Base-by-base conservation (phyloP, 2,113 vertebrate species). In the Actinemys pallida region DNA sequence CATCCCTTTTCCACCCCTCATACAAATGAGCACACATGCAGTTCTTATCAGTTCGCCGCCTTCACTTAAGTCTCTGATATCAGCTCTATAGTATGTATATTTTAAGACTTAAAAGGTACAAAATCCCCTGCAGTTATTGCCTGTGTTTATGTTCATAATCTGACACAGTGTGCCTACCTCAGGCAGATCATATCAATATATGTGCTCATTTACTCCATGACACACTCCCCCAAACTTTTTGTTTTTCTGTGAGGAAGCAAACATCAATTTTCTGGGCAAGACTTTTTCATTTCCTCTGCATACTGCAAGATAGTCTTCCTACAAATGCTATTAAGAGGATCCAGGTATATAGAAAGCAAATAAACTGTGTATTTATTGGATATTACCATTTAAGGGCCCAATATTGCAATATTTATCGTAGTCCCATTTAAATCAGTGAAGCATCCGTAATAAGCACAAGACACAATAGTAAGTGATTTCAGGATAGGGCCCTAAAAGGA, bases 111-210 rank as follows among this genome's bases (percentile, higher is more conserved):
- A 39, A 35, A 39, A 84, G 14, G 57, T 75, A 90, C 88, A 93
- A 0, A 2, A 84, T 95, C 49, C 49, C 79, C 24, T 97, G 89
- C 72, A 86, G 69, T 85, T 93, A 5, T 81, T 88, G 2, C 83
- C 81, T 93, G 85, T 93, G 76, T 95, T 95, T 94, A 93, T 83
- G 14, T 92, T 95, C 82, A 13, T 90, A 57, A 87, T 90, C 81
- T 89, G 87, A 93, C 91, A n/a, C n/a, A 83, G 31, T 93, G 93
- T 86, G 84, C 80, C 76, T 49, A 0, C n/a, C 22, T 16, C 79
- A 29, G 93, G 57, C n/a, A 93, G 76, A 88, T 86, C 20, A 4
- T 53, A 82, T 78, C 29, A 82, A 8, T 84, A 57, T 84, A 25
- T n/a, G 29, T 89, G 49, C 76, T 83, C 31, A 8, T 89, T 86